Base-by-base conservation (phyloP, 2,888 invertebrate genomes). In the Himalopsyche tibetana region DNA sequence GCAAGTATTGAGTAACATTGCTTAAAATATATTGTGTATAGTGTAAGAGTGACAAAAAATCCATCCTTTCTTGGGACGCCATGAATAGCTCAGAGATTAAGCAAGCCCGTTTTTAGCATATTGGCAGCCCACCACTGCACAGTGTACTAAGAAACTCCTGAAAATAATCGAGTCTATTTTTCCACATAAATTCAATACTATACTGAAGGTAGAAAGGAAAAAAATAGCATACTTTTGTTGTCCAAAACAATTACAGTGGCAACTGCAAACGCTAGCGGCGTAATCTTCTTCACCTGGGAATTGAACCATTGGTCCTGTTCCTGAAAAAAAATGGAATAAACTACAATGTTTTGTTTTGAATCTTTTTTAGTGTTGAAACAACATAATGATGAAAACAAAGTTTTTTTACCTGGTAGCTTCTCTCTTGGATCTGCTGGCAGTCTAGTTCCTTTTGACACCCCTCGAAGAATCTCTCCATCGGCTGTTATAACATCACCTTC, bases 401-500 rank as follows among this genome's bases (percentile, higher is more conserved):
- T 74, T 45, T 45, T 15, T n/a, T 11, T 84, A 84, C 87, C 83
- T 85, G 84, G 87, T 40, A 87, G 17, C 51, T 89, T 87, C 63
- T 89, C 89, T 55, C 88, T 89, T 28, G 88, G 89, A 82, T 88
- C 89, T 3, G 92, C 93, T 0, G 93, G 92, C 6, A 92, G 91
- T 51, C 92, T 89, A 0, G 92, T 94, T 84, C 92, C 94, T 9
- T 92, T 91, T 40, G 93, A 93, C 88, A 92, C 94, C 42, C 97
- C 97, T 89, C 97, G 96, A 90, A 98, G 92, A 90, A 98, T 97
- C 89, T 96, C 98, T 87, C 98, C 98, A 90, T 98, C 98, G 80
- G 98, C 97, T 87, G 98, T 98, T 92, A 99, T 99, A 90, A 99
- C 98, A 94, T 99, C 99, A 88, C 99, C 99, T 91, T 99, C 99